Conservation (phyloP, 2,888 invertebrate species). For the Caenorhabditis sp. region DNA sequence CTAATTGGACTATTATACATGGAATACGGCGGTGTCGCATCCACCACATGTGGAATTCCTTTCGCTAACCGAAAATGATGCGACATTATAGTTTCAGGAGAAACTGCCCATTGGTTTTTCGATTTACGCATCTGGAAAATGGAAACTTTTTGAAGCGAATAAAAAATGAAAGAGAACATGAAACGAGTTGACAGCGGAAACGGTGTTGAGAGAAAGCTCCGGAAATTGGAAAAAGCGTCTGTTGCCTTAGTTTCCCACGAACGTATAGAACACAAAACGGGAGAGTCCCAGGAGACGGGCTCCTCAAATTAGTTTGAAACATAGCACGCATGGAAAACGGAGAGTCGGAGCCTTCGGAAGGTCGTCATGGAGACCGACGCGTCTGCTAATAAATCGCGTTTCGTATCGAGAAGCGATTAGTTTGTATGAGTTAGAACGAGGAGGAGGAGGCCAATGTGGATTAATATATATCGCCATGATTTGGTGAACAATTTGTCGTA, state of each 20-base stretch:
- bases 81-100: constrained; percentile 65
- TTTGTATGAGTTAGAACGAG: background rate
- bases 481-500: constrained; percentile 29
- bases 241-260: constrained; percentile 25
- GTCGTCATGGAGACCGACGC: constrained; percentile 29
- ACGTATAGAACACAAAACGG: background rate
- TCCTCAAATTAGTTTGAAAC: constrained; percentile 51
- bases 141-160: background rate
- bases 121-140: constrained; percentile 55
- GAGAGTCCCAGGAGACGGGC: constrained; percentile 22
- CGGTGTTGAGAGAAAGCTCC: background rate
- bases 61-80: constrained; percentile 64
- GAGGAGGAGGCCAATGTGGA: constrained; percentile 16
- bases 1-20: constrained; percentile 69
- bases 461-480: constrained; percentile 13
- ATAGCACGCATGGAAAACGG: background rate
- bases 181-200: background rate
- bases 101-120: constrained; percentile 62
- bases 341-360: constrained; percentile 1
- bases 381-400: constrained; percentile 49
- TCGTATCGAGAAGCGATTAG: constrained; percentile 35
- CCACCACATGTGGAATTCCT: constrained; percentile 58
- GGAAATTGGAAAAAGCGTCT: constrained; percentile 40
- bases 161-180: background rate
- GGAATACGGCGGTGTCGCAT: constrained; percentile 62